Base-by-base conservation (phyloP, 2,888 invertebrate genomes). In the Boloria euphrosyne region DNA sequence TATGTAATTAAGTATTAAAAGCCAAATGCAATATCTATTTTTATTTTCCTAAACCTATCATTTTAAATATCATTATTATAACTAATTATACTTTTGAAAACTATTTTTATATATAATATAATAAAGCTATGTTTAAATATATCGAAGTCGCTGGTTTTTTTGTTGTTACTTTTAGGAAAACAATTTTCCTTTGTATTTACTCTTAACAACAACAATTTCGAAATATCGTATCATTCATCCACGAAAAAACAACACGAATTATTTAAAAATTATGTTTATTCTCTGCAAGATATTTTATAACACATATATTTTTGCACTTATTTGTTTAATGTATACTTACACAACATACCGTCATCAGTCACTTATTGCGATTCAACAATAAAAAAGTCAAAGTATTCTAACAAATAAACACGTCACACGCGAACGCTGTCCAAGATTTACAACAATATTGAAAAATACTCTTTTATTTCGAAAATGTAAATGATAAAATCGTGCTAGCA, bases 1-100 rank as follows among this genome's bases (percentile, higher is more conserved):
- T 86, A 89, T 90, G 86, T 90, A 89, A 90, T 89, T 91, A 92
- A 92, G 90, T 88, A 91, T 90, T 91, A 92, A 92, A 92, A 91
- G 89, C 90, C 90, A 91, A 91, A 90, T 89, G 83, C 84, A 84
- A 86, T 44, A 66, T 68, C 27, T 64, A 62, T 66, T 53, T 70
- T 69, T 71, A 63, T 59, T 66, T 72, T 54, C 64, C 51, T 16
- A 14, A 55, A 57, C 63, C 67, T 47, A 16, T 60, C 38, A 17
- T 50, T 50, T 49, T 38, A 17, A 38, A 7, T 38, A 38, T 38
- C 31, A 38, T 44, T 22, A 22, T 27, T 50, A 22, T 43, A 31
- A 44, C 2, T 43, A 14, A 38, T 43, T 18, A 18, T 46, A 57
- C 18, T 57, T 22, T 46, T 46, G 27, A 57, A 57, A 57, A 10